These are phyloP conservation scores for Crossaster papposus DNA, from an alignment of 53 echinoderm and acorn worm genomes.

Conservation along the genomic window DNA sequence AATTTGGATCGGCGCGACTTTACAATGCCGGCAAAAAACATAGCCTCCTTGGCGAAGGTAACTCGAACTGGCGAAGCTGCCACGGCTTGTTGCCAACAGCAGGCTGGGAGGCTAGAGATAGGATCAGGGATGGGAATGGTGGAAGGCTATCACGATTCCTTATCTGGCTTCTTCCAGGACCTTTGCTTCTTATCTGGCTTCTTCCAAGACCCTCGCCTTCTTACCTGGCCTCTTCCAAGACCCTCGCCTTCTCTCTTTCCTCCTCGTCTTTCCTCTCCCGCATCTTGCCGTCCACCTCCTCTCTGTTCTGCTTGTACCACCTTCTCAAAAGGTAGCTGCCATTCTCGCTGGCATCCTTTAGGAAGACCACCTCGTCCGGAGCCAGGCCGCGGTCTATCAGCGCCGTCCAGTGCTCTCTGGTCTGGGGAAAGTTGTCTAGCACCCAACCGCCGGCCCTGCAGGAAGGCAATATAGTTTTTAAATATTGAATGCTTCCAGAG, in stretches of 20 bases:
- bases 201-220: neutral
- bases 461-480: neutral
- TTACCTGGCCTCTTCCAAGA: constrained; percentile 92
- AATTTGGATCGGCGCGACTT: too few species aligned
- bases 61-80: too few species aligned
- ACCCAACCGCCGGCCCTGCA: constrained; percentile 97
- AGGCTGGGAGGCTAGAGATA: too few species aligned
- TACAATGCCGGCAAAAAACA: too few species aligned
- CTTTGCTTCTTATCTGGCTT: too few species aligned
- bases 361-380: constrained; percentile 94
- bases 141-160: too few species aligned
- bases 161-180: too few species aligned
- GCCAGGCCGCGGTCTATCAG: constrained; percentile 93
- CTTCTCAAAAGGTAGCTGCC: constrained; percentile 83
- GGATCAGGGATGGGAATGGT: too few species aligned
- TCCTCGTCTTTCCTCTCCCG: constrained; percentile 82
- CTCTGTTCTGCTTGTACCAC: constrained; percentile 92
- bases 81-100: too few species aligned
- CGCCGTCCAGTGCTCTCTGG: constrained; percentile 93
- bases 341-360: constrained; percentile 88
- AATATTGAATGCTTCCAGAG: neutral
- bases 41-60: too few species aligned
- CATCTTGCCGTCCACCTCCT: constrained; percentile 87
- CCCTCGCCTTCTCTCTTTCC: constrained; percentile 84
- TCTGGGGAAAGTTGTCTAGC: constrained; percentile 93